Conservation (phyloP, 64 coral and sea anemone species). For the Montipora foliosa region DNA sequence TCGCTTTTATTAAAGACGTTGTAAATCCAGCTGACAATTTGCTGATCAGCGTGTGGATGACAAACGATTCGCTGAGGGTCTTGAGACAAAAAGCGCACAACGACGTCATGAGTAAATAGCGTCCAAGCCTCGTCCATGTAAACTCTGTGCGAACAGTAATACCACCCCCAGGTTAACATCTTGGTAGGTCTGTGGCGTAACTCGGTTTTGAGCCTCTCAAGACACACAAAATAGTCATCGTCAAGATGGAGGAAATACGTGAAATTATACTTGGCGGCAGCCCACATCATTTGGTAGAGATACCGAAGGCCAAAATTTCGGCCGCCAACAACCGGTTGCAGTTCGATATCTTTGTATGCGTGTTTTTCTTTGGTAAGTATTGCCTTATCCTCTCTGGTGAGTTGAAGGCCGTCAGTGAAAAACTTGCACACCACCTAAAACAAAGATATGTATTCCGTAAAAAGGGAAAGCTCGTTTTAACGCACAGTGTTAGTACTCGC, state of each 20-base stretch:
- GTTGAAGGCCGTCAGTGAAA: too few relatives aligned
- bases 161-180: constrained; percentile 46
- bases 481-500: too few relatives aligned
- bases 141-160: constrained; percentile 17
- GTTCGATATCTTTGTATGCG: too few relatives aligned
- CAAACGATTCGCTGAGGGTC: constrained; percentile 23
- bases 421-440: too few relatives aligned
- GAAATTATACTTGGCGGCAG: constrained; percentile 37
- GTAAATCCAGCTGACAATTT: constrained; percentile 48
- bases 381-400: too few relatives aligned
- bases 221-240: constrained; percentile 71
- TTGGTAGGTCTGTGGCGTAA: constrained; percentile 18
- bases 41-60: constrained; percentile 58
- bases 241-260: constrained; percentile 49
- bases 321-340: too few relatives aligned
- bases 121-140: constrained; percentile 56
- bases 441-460: too few relatives aligned
- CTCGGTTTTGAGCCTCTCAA: constrained; percentile 42
- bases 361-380: too few relatives aligned
- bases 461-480: too few relatives aligned
- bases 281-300: constrained; percentile 62
- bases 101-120: constrained; percentile 29
- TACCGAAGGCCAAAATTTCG: neutral
- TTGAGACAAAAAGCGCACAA: constrained; percentile 28
- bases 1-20: neutral